Evolutionary conservation across 2,888 invertebrate species (phyloP).

Genomic region (Coremacera marginata): DNA sequence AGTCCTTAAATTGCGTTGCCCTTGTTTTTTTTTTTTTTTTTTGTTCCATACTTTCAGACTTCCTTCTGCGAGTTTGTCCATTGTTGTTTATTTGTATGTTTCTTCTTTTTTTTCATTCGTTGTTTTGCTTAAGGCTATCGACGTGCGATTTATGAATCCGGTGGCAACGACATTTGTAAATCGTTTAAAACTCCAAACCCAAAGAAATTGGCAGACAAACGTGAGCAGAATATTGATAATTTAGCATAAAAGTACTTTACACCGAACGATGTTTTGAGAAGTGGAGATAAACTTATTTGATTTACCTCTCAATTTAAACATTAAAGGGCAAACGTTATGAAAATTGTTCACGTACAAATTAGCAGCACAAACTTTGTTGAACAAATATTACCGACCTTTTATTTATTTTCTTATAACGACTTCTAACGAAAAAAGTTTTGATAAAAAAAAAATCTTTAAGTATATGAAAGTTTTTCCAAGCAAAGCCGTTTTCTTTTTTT

Average conservation of each 20-base stretch:
- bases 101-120: background rate
- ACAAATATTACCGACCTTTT: too few species aligned
- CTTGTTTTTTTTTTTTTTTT: background rate
- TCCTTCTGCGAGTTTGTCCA: background rate
- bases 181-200: conserved; percentile 37
- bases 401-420: too few species aligned
- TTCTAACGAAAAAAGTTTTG: too few species aligned
- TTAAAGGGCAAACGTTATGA: too few species aligned
- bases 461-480: too few species aligned
- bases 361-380: too few species aligned
- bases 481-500: too few species aligned
- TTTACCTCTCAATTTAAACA: conserved; percentile 49
- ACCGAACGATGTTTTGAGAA: too few species aligned
- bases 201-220: conserved; percentile 34
- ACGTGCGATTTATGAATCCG: conserved; percentile 32
- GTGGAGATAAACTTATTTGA: conserved; percentile 49
- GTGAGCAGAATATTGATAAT: conserved; percentile 29
- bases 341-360: too few species aligned
- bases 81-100: background rate
- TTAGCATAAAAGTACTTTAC: background rate
- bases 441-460: too few species aligned
- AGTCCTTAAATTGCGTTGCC: conserved; percentile 11
- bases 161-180: conserved; percentile 36
- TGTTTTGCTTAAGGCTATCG: background rate
- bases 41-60: background rate